Evolutionary conservation across 2,797 vertebrate species (phyloP).

Genomic region (Nyctibius grandis): DNA sequence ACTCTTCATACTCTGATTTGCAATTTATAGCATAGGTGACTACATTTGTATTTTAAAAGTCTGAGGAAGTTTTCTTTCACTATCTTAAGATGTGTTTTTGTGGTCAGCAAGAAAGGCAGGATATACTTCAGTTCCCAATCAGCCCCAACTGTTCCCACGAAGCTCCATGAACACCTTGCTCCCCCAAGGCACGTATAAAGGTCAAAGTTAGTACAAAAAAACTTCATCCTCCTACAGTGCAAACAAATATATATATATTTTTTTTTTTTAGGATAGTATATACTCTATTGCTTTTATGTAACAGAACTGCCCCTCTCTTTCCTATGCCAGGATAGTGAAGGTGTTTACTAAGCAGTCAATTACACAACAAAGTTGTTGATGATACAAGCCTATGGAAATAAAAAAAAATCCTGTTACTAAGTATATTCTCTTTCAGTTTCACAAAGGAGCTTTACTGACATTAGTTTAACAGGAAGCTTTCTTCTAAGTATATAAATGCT

Average conservation of each 20-base stretch:
- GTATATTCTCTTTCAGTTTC: background rate
- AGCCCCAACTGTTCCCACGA: background rate
- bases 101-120: slow-evolving; percentile 37
- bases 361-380: background rate
- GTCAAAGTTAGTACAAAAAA: background rate
- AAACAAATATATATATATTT: background rate
- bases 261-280: background rate
- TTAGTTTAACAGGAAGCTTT: background rate
- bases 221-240: background rate
- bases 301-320: background rate
- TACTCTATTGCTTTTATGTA: background rate
- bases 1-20: background rate
- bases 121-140: slow-evolving; percentile 1
- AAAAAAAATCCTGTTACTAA: background rate
- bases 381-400: background rate
- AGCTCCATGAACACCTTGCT: background rate
- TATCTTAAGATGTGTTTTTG: slow-evolving; percentile 37
- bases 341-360: background rate
- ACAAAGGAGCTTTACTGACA: background rate
- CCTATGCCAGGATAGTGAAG: background rate
- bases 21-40: background rate
- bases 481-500: background rate
- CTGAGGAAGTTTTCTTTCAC: slow-evolving; percentile 9
- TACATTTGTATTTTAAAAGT: background rate
- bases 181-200: background rate